phyloP scores from a whole-genome alignment of 2,113 vertebrate species.

The Eira barbara region DNA sequence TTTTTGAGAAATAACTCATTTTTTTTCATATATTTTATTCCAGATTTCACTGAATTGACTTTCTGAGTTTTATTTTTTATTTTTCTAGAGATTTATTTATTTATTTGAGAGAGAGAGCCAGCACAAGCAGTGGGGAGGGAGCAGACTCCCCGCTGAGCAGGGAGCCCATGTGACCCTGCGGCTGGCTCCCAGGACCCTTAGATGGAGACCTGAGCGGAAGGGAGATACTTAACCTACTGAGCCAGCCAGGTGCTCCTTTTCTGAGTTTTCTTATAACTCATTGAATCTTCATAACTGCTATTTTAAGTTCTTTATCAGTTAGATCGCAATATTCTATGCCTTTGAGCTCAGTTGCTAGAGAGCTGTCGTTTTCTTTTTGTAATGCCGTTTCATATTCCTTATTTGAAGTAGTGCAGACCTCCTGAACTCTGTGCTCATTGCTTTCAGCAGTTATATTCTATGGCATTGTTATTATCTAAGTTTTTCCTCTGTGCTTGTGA shows the following conservation, averaged over 20 bases:
- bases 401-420: background rate
- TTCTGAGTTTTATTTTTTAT: background rate
- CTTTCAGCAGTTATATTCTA: background rate
- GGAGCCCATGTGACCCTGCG: no score
- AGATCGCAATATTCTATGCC: background rate
- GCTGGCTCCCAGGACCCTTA: no score
- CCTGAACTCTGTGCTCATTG: background rate
- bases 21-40: background rate
- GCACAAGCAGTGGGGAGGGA: no score
- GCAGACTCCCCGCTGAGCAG: no score
- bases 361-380: background rate
- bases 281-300: background rate
- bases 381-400: background rate
- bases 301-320: background rate
- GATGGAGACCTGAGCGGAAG: no score
- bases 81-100: no score
- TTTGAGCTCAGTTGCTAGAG: background rate
- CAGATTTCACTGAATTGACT: background rate
- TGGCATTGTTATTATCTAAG: background rate
- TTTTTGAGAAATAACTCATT: background rate
- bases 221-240: no score
- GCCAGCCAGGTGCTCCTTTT: background rate
- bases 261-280: background rate
- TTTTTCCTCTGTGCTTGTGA: background rate
- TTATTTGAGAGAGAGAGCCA: no score